A percentile compares a stretch with the other conserved stretches of the same genome.
phyloP scores from a whole-genome alignment of 2,888 invertebrate genomes.

The Eucera pruinosa region DNA sequence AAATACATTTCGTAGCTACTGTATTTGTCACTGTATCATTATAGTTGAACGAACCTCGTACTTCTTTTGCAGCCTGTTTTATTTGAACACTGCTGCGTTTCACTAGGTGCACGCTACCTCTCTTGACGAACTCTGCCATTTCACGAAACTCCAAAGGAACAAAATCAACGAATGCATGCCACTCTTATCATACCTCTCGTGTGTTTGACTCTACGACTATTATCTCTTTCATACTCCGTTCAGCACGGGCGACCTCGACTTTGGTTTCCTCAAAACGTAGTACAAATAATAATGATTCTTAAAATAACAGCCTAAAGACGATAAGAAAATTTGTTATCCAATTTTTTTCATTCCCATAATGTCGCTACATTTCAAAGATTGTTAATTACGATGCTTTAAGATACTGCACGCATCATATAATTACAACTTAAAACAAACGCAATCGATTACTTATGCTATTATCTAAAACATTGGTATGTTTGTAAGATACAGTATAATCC shows the following conservation, averaged over 20 bases:
- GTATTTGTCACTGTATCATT: not conserved
- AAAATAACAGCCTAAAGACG: slow-evolving; percentile 1
- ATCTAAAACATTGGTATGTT: too few relatives aligned
- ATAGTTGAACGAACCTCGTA: slow-evolving; percentile 84
- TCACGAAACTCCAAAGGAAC: slow-evolving; percentile 72
- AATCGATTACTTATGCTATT: too few relatives aligned
- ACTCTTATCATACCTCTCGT: slow-evolving; percentile 69
- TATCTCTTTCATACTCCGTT: slow-evolving; percentile 67
- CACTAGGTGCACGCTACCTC: slow-evolving; percentile 81
- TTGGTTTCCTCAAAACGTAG: slow-evolving; percentile 66
- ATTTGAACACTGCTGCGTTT: slow-evolving; percentile 86
- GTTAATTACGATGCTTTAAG: too few relatives aligned
- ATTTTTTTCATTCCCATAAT: not conserved
- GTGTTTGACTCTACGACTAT: slow-evolving; percentile 65
- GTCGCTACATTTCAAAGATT: not conserved
- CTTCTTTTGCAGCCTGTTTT: slow-evolving; percentile 85
- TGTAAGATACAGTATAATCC: too few relatives aligned
- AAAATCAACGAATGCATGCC: slow-evolving; percentile 61
- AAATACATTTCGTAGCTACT: not conserved
- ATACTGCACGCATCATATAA: too few relatives aligned
- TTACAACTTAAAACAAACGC: too few relatives aligned
- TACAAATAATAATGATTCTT: slow-evolving; percentile 53
- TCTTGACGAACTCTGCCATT: slow-evolving; percentile 82
- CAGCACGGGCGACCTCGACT: slow-evolving; percentile 74
- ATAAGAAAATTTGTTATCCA: not conserved